These are phyloP conservation scores for Copidosoma floridanum DNA, from an alignment of 1,140 invertebrate species.

Conservation along the genomic window DNA sequence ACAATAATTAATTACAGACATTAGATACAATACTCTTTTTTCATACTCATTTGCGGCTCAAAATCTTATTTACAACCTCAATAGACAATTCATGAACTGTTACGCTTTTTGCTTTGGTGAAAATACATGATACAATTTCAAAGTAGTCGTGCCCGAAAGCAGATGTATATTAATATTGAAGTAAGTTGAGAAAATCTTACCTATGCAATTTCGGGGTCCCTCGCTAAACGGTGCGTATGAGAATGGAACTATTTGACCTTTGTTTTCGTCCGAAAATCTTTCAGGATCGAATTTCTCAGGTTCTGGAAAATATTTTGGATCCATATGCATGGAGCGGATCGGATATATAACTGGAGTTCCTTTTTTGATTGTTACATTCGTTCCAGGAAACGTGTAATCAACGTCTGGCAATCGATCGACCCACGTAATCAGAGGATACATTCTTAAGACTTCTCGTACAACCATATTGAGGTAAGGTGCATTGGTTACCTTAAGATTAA, in stretches of 20 bases:
- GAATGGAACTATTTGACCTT: constrained; percentile 44
- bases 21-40: too few species aligned
- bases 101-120: too few species aligned
- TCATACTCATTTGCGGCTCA: too few species aligned
- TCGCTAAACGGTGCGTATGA: constrained; percentile 61
- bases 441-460: constrained; percentile 58
- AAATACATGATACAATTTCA: background rate
- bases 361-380: constrained; percentile 55
- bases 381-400: constrained; percentile 57
- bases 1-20: too few species aligned
- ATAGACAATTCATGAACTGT: too few species aligned
- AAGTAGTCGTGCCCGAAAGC: background rate
- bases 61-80: too few species aligned
- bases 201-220: constrained; percentile 16
- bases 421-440: constrained; percentile 62
- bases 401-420: constrained; percentile 47
- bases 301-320: constrained; percentile 67
- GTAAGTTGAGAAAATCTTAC: too few species aligned
- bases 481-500: constrained; percentile 18
- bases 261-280: constrained; percentile 62
- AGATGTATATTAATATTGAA: too few species aligned
- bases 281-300: constrained; percentile 73
- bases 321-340: constrained; percentile 61
- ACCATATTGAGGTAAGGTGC: constrained; percentile 37
- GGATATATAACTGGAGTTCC: constrained; percentile 60